phyloP scores from a whole-genome alignment of 2,113 vertebrate genomes.

The Prionailurus bengalensis region DNA sequence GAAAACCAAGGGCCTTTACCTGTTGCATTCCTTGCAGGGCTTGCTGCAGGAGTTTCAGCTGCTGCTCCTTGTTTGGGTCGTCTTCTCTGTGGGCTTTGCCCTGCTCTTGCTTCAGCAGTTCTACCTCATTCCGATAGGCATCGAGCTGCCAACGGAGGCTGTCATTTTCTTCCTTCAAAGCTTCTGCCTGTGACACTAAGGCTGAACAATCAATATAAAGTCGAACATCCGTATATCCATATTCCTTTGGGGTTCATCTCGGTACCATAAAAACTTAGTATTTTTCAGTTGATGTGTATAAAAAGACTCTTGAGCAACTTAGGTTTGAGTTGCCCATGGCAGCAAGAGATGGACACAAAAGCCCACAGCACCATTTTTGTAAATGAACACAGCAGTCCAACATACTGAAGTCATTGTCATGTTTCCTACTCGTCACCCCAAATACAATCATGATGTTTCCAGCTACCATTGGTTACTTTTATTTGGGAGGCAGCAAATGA shows the following conservation, averaged over 20 bases:
- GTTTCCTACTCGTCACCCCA: not conserved
- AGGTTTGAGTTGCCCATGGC: not conserved
- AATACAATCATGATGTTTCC: slow-evolving; percentile 44
- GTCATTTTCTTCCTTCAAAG: slow-evolving; percentile 97
- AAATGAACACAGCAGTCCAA: slow-evolving; percentile 49
- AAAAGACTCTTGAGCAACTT: slow-evolving; percentile 50
- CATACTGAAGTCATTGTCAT: not conserved
- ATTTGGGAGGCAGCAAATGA: slow-evolving; percentile 57
- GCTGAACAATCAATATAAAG: slow-evolving; percentile 77
- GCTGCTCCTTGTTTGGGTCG: slow-evolving; percentile 94
- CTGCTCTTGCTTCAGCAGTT: slow-evolving; percentile 97
- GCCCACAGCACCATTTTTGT: not conserved
- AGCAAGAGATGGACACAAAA: slow-evolving; percentile 33
- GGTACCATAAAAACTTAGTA: not conserved
- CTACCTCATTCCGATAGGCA: slow-evolving; percentile 97
- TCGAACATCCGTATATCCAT: not conserved
- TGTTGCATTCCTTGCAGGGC: slow-evolving; percentile 98
- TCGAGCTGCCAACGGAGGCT: slow-evolving; percentile 98
- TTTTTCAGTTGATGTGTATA: slow-evolving; percentile 35
- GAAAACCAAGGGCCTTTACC: slow-evolving; percentile 86
- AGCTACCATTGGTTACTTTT: slow-evolving; percentile 46
- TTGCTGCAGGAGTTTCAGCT: slow-evolving; percentile 96
- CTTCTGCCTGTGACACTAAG: slow-evolving; percentile 92
- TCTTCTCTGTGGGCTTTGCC: slow-evolving; percentile 93
- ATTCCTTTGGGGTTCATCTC: not conserved